Base-by-base conservation (phyloP, 2,797 vertebrate species). In the Sebastolobus altivelis region DNA sequence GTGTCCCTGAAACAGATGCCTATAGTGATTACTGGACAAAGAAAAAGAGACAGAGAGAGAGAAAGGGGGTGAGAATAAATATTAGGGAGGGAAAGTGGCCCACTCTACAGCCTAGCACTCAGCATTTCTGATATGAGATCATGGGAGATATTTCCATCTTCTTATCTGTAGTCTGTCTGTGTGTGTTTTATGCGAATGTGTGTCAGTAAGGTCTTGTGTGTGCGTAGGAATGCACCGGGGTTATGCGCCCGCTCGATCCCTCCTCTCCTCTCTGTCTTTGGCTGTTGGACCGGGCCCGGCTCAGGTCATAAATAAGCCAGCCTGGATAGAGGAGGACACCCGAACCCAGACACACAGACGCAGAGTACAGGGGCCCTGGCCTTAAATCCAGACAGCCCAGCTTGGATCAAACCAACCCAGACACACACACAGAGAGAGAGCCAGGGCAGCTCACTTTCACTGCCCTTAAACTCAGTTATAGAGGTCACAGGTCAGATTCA, bases 261-360 rank as follows among this genome's bases (percentile, higher is more conserved):
- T 84, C 69, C 81, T 75, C 76, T 82, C 40, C 22, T 72, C 72
- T 84, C 73, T 67, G 65, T 85, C 75, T 93, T 49, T 56, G 74
- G 58, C 72, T 77, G 85, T 79, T 86, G 90, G 88, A 88, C 75
- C 62, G 6, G 79, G 66, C 63, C 81, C 46, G 74, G 69, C 79
- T 81, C 59, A n/a, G 84, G 76, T 90, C 94, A 83, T 94, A 94
- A 95, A 95, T 94, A 93, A 94, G 62, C 29, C 66, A n/a, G 59
- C 60, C 52, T 85, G 82, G 83, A 84, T 74, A 29, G 83, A 91
- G 84, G 87, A 93, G 88, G 93, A 94, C 80, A 67, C 71, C 71
- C n/a, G 40, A 83, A 81, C 89, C 82, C 86, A 90, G 91, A 90
- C 89, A 79, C 62, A 25, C 84, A 89, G 86, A 89, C 80, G 27